Evolutionary conservation across 2,797 vertebrate species (phyloP), one percentile per base, ranked within the genome.

Genomic region (Melopsittacus undulatus): DNA sequence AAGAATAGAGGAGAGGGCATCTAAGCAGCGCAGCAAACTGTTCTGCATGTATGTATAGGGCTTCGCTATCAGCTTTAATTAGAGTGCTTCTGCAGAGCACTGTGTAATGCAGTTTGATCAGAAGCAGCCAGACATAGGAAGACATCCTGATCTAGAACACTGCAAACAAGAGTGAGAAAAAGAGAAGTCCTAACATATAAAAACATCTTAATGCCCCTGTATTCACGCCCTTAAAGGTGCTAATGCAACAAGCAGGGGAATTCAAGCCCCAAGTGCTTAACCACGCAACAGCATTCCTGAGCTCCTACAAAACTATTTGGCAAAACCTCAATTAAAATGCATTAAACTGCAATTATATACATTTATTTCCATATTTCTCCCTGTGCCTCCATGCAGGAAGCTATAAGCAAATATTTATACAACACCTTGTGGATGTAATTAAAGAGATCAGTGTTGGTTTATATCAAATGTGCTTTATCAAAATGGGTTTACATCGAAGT

Each of bases 341-440:
- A 87, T 89, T 88, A 80, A 95, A 93, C 51, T 75, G 72, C 70
- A 96, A 93, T 96, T 95, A 95, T 85, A 95, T 76, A 91, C 51
- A 52, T 68, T 74, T 91, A 13, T 93, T 92, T 90, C 88, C 81
- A 54, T 91, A 87, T 94, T 92, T 95, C 95, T 90, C 62, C 78
- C 74, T 34, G 46, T 87, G 77, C 42, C 91, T 81, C 90, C 86
- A 68, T 75, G 78, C 27, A 83, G 56, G 46, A 87, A 90, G 46
- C 27, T 75, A 74, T 92, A 93, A 96, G 95, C 46, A 92, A 95
- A 95, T 96, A 81, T 94, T 95, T 96, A 85, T 78, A 88, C 95
- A 96, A 92, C 75, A 89, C 36, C 76, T 67, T 51, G 51, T 81
- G 36, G 7, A 62, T 88, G 59, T 93, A 92, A 95, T 97, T 95